Conservation (phyloP, 2,797 vertebrate genomes). For the Phalanger gymnotis region DNA sequence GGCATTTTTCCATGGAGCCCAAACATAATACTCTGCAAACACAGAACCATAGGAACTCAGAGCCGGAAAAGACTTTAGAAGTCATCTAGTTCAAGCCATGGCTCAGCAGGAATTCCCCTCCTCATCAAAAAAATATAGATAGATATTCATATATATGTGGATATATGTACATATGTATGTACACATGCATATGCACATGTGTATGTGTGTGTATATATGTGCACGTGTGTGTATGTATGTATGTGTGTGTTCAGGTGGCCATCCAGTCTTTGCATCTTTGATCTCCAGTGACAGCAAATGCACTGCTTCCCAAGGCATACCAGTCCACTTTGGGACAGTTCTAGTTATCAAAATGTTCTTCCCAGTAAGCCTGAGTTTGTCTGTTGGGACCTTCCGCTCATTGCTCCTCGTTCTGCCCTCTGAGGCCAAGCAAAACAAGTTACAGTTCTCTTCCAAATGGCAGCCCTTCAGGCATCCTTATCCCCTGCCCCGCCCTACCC, state of each 20-base stretch:
- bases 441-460: background rate
- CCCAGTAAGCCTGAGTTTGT: background rate
- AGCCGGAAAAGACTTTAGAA: background rate
- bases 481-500: background rate
- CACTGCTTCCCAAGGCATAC: background rate
- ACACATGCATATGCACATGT: background rate
- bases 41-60: background rate
- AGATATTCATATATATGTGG: background rate
- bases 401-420: background rate
- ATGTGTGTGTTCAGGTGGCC: background rate
- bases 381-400: background rate
- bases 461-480: background rate
- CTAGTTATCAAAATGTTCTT: background rate
- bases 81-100: background rate
- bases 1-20: background rate
- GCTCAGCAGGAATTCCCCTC: background rate
- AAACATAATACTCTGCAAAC: background rate
- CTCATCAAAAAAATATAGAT: background rate
- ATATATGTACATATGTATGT: too few species aligned
- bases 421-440: background rate
- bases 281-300: background rate
- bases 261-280: background rate
- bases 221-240: accelerated
- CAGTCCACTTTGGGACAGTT: background rate
- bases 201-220: too few species aligned